Evolutionary conservation across 2,113 vertebrate genomes (phyloP), one percentile per base, ranked within the genome.

Genomic region (Pedionomus torquatus): DNA sequence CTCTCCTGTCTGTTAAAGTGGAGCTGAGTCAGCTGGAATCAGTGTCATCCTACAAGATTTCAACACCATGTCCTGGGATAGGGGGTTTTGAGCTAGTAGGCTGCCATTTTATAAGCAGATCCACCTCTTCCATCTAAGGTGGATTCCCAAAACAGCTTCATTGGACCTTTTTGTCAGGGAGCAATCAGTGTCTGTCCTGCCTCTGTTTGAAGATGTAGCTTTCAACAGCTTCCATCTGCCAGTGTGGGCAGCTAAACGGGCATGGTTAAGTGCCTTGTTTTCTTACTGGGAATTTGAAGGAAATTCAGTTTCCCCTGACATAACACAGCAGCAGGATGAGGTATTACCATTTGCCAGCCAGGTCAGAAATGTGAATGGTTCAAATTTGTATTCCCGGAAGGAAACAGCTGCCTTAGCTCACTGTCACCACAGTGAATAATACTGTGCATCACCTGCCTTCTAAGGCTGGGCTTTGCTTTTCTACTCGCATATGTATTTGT

Each of bases 31-130:
- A 78, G 9, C 33, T 77, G 25, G 11, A 78, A 61, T 66, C 35
- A 43, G 8, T 30, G 20, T 37, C 23, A 28, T 66, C 46, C 37
- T 70, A 10, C 4, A 76, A 65, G 52, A 23, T 46, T 80, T 58
- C 63, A 60, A 9, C 17, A 37, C 14, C 2, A 0, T 31, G 3
- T 49, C 69, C 21, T 37, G 25, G 17, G 3, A 60, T n/a, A 37
- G 1, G 30, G 0, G 0, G 15, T 37, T 55, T 64, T 64, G n/a
- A 83, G 41, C 24, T 4, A 70, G 13, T 5, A 75, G 26, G 1
- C 55, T 82, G 37, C 3, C n/a, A 20, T 0, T 0, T 33, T 52
- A 19, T 30, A 13, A 30, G 10, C 31, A 19, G 13, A 65, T 78
- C 30, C 9, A 49, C 7, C 9, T 60, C 39, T 81, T 87, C 11